Evolutionary conservation across 2,888 invertebrate species (phyloP), one percentile per base, ranked within the genome.

Genomic region (Hemicrepidius hirtus): DNA sequence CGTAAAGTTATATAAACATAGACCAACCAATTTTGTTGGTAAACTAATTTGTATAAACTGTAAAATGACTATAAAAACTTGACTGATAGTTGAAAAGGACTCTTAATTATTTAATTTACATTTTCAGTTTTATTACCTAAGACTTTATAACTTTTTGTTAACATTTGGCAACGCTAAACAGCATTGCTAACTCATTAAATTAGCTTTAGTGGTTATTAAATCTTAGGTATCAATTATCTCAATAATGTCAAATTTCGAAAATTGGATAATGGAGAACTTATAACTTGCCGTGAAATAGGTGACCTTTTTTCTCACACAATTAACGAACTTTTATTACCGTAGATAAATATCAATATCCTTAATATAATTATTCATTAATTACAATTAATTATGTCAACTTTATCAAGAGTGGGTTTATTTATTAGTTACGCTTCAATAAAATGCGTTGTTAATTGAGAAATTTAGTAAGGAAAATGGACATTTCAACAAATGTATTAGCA

Each of bases 1-100:
- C 78, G 76, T 80, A 78, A 80, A 80, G 78, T 77, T 77, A 77
- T 75, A 76, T 75, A 78, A 77, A 75, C 78, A 77, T 73, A 75
- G 75, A 76, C 68, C 69, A 68, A 71, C 68, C 68, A 63, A 62
- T 70, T 65, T 77, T 75, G 70, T 75, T 74, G 67, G 65, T 75
- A 32, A 68, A 73, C 76, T 79, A 76, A 78, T 78, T 79, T 78
- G 76, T 77, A 75, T 74, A 71, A 75, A 76, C 76, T 74, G 75
- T 76, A 75, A 78, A 79, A 78, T 68, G 71, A 64, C 74, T 74
- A 74, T 79, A 79, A 77, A 78, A 74, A 59, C 16, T 60, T 32
- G 28, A 50, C 67, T 75, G 62, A 70, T 72, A 55, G 37, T 49
- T 68, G 28, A 57, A 67, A 72, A 74, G 64, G 72, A 46, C 46